These are phyloP conservation scores for Corapipo altera DNA, from an alignment of 2,113 vertebrate species.

Conservation along the genomic window DNA sequence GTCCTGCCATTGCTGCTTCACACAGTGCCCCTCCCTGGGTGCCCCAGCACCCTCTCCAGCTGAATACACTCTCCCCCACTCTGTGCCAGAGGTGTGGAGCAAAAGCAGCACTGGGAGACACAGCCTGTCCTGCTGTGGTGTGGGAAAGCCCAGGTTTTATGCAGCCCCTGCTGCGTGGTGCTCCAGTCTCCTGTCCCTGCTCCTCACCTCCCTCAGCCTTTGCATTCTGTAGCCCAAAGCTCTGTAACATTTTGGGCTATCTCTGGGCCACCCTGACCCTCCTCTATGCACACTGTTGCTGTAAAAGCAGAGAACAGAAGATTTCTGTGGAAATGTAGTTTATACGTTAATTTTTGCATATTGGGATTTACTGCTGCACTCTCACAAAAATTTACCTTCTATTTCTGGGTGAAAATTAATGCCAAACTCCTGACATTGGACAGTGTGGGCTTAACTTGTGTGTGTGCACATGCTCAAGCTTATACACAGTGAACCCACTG, in stretches of 20 bases:
- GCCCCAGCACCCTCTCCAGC: neutral
- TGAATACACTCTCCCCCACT: accelerated
- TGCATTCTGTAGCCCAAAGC: neutral
- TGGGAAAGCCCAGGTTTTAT: neutral
- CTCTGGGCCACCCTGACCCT: neutral
- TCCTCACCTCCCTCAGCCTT: neutral
- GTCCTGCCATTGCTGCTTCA: neutral
- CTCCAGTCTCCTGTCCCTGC: neutral
- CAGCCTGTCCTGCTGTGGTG: neutral
- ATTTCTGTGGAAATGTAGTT: neutral
- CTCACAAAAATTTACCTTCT: neutral
- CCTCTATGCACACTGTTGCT: neutral
- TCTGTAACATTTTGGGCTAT: neutral
- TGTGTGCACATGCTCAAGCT: accelerated
- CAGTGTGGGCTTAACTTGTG: neutral
- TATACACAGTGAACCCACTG: accelerated
- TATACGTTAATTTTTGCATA: neutral
- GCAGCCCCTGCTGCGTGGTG: neutral
- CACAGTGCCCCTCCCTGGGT: accelerated
- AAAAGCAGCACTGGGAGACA: neutral
- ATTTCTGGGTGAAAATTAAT: neutral
- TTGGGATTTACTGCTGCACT: neutral
- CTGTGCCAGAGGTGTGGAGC: neutral
- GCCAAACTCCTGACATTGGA: neutral
- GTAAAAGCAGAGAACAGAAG: neutral